phyloP scores from a whole-genome alignment of 2,888 invertebrate genomes.

The Eurytoma californica region DNA sequence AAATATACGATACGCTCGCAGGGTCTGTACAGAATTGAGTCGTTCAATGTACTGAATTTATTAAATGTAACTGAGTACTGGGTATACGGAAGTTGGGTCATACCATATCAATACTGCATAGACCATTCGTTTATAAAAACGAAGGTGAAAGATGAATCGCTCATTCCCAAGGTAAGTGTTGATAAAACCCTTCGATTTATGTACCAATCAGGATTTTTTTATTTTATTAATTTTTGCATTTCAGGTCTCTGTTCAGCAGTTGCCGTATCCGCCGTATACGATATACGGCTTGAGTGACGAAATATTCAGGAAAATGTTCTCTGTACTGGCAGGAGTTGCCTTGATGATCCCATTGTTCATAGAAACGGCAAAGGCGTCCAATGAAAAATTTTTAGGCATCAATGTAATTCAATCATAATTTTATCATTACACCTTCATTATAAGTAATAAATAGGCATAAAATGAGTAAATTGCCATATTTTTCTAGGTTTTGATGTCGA shows the following conservation, averaged over 20 bases:
- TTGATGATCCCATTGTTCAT: conserved; percentile 68
- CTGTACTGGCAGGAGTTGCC: conserved; percentile 59
- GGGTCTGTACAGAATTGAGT: conserved; percentile 34
- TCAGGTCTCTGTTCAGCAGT: conserved; percentile 35
- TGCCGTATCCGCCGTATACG: conserved; percentile 51
- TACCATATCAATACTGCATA: conserved; percentile 66
- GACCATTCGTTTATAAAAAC: conserved; percentile 63
- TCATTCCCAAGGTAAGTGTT: conserved; percentile 41
- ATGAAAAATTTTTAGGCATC: conserved; percentile 70
- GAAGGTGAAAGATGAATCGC: conserved; percentile 19
- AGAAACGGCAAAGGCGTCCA: conserved; percentile 67
- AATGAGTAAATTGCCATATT: neutral
- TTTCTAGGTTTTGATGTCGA: conserved; percentile 69
- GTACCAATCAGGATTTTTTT: neutral
- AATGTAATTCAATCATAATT: conserved; percentile 64
- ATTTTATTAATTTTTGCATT: neutral
- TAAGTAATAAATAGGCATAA: neutral
- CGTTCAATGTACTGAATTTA: conserved; percentile 57
- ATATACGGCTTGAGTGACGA: conserved; percentile 59
- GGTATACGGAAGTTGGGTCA: conserved; percentile 48
- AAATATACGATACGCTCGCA: conserved; percentile 66
- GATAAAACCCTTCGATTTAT: neutral
- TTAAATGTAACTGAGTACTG: conserved; percentile 21
- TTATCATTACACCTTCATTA: neutral
- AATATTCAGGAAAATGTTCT: conserved; percentile 60